Conservation (phyloP, 2,888 invertebrate species). For the Polyommatus icarus region DNA sequence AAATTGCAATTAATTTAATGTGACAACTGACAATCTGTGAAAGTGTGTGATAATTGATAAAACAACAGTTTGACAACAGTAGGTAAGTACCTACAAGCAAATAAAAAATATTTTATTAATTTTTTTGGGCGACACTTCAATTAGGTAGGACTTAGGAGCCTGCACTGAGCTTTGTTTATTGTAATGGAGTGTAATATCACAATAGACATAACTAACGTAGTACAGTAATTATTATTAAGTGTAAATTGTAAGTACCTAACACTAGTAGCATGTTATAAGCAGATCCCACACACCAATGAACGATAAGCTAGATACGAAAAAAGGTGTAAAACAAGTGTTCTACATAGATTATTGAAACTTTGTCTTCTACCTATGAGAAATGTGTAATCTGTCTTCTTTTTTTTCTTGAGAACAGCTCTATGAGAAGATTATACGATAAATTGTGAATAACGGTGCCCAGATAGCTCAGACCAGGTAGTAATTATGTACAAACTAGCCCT, state of each 20-base stretch:
- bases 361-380: background rate
- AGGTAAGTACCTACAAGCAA: no score
- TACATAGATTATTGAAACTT: background rate
- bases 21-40: no score
- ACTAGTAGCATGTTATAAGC: background rate
- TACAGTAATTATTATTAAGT: no score
- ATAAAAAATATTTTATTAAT: no score
- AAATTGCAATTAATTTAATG: no score
- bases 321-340: conserved; percentile 7
- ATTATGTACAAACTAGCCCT: conserved; percentile 28
- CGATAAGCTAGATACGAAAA: background rate
- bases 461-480: conserved; percentile 24
- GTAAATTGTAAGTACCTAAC: background rate
- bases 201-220: no score
- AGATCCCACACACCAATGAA: background rate
- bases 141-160: no score
- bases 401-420: background rate
- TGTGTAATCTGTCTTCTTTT: background rate
- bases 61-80: no score
- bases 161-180: no score
- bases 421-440: conserved; percentile 28
- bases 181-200: no score
- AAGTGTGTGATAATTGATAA: no score
- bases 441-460: conserved; percentile 9
- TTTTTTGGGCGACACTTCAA: no score